Base-by-base conservation (phyloP, 2,888 invertebrate genomes). In the Lithophane semibrunnea region DNA sequence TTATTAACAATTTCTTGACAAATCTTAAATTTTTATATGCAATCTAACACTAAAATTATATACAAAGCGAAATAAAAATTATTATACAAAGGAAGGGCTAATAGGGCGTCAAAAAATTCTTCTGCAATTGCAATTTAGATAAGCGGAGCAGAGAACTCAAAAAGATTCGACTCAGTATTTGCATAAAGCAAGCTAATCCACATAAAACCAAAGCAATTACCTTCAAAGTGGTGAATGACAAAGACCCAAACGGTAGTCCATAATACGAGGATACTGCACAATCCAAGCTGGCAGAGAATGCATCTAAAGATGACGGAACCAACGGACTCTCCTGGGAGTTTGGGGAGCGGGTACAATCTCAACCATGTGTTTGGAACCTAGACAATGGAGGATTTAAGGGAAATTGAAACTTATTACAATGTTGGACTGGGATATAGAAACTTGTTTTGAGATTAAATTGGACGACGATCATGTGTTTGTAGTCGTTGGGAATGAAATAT, bases 201-300 rank as follows among this genome's bases (percentile, higher is more conserved):
- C 9, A 37, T 5, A 37, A 52, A 52, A 52, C n/a, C 8, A 67
- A 67, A 29, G 16, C 13, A 75, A 18, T 80, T 94, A 97, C 97
- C 97, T 97, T 98, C 98, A 80, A 97, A 97, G 37, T 96, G 95
- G 82, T 97, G 97, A 91, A 98, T 98, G 0, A 97, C 95, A 29
- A 97, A 97, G 1, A 98, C 97, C 88, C 98, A 98, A 18, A 97
- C 89, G 21, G 97, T 86, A 0, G 98, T 97, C 98, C 98, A 98
- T 16, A 97, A 89, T 2, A 97, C 90, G 58, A 98, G 94, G 52
- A 97, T 93, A 77, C 97, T 92, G 0, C 97, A 95, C 37, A 98
- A 90, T 29, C 98, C 98, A 82, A 97, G 90, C 89, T 97, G 97
- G 82, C 97, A 97, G 69, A 97, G 90, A 24, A 97, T 84, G 92